Base-by-base conservation (phyloP, 1,140 invertebrate genomes). In the Nasonia longicornis region DNA sequence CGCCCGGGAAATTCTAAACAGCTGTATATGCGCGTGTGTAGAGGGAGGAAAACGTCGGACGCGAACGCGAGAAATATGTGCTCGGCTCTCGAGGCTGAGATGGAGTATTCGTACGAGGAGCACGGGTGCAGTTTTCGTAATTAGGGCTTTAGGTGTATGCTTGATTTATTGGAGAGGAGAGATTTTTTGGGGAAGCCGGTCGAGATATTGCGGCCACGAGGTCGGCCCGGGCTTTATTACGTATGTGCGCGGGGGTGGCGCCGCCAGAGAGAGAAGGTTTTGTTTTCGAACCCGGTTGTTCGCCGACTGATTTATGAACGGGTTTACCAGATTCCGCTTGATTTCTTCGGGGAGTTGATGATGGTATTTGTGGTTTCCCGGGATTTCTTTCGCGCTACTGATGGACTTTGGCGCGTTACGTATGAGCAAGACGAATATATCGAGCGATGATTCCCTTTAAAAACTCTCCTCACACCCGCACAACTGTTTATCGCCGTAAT, bases 401-500 rank as follows among this genome's bases (percentile, higher is more conserved):
- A 26, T 26, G 26, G 26, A 26, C 26, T 26, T 1, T 26, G 26
- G 26, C 26, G 26, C 26, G 26, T 26, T 26, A 26, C 26, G 26
- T 26, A 26, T 26, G 26, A 26, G 26, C 26, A 1, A 26, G 26
- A 26, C 26, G 26, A 26, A 26, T 26, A 26, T 26, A 26, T 26
- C 26, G 26, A 26, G 26, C 26, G 26, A 26, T 26, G 26, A 26
- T 26, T 26, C 26, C 26, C 26, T 26, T 26, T 26, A 26, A 26
- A 26, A 26, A 26, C 1, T 1, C 26, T 26, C 26, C 26, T 26
- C 26, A 26, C 26, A 26, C 26, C 26, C 4, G 4, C 52, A 6
- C 52, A 58, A 69, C 29, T 63, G 35, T 38, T 63, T 73, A 79
- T 72, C 78, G 22, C 22, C 31, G 0, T 79, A 73, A 79, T 73